phyloP scores from a whole-genome alignment of 1,140 invertebrate genomes.

The Musca domestica region DNA sequence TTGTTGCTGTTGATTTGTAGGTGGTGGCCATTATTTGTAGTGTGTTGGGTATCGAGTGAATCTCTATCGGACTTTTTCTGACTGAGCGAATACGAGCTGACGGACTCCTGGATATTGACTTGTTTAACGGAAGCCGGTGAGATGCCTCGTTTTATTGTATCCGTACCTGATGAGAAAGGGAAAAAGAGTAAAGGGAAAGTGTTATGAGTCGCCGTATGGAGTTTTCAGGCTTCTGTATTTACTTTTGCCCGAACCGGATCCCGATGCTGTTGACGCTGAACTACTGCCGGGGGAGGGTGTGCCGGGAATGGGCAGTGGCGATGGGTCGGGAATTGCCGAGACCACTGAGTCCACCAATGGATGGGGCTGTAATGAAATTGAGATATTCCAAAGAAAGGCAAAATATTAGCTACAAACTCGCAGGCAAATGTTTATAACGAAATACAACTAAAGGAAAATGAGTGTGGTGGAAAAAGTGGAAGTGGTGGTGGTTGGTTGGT shows the following conservation, averaged over 20 bases:
- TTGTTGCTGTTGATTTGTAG: conserved; percentile 8
- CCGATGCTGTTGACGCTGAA: conserved; percentile 52
- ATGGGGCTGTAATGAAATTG: conserved; percentile 47
- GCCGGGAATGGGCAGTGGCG: conserved; percentile 54
- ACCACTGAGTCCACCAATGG: conserved; percentile 54
- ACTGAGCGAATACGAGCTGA: conserved; percentile 45
- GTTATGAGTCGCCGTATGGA: no score
- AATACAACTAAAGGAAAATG: conserved; percentile 1
- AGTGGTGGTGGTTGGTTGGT: background rate
- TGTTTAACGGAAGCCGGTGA: conserved; percentile 51
- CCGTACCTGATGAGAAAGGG: conserved; percentile 41
- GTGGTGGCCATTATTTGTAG: conserved; percentile 6
- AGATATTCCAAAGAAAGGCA: conserved; percentile 17
- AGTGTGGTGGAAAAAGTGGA: no score
- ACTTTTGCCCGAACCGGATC: conserved; percentile 53
- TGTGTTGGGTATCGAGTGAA: conserved; percentile 24
- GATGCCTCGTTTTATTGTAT: conserved; percentile 53
- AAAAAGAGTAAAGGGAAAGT: conserved; percentile 12
- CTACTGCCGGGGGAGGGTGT: conserved; percentile 56
- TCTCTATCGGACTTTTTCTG: conserved; percentile 25
- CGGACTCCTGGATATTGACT: conserved; percentile 47
- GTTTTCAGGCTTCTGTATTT: conserved; percentile 23
- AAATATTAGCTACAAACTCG: conserved; percentile 15
- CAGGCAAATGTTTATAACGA: conserved; percentile 37
- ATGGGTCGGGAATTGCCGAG: conserved; percentile 54